Base-by-base conservation (phyloP, 2,888 invertebrate species). In the Antheraea assamensis region DNA sequence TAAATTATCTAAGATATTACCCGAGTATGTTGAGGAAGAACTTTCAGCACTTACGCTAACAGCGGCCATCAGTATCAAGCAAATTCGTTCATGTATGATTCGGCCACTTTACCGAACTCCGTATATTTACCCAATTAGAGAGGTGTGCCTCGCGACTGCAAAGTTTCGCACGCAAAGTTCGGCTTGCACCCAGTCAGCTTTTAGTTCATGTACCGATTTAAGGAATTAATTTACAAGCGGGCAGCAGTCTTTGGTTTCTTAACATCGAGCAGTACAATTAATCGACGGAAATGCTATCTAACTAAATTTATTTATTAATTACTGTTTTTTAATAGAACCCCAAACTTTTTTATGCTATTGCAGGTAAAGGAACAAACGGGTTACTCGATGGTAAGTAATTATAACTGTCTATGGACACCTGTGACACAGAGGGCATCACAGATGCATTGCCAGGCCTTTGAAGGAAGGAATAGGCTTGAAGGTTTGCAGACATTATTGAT, bases 71-170 rank as follows among this genome's bases (percentile, higher is more conserved):
- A 64, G 17, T 64, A 64, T 64, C 30, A 64, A 27, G 27, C 30
- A 30, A 64, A 15, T 64, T 78, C 81, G 82, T 82, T 83, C 82
- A 78, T 80, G 77, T 82, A 79, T 80, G 82, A 86, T 85, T 86
- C 81, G 82, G 79, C 84, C 82, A 82, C 83, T 83, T 81, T 80
- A 78, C 82, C 80, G 75, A 77, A 77, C 79, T 84, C 83, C 81
- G 85, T 87, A 85, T 90, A 90, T 91, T 91, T 90, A 89, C 89
- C 88, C 90, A 92, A 92, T 92, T 92, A 92, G 87, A 85, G 86
- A 90, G 90, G 90, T 88, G 90, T 88, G 89, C 87, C 81, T 81
- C 80, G 84, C 84, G 85, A 85, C 86, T 83, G 83, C 81, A 78
- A 89, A 90, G 85, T 89, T 91, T 83, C 82, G 81, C 81, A 79